A percentile compares a stretch with the other conserved stretches of the same genome.
Conservation (phyloP, 2,888 invertebrate genomes). For the Agriopis aurantiaria region DNA sequence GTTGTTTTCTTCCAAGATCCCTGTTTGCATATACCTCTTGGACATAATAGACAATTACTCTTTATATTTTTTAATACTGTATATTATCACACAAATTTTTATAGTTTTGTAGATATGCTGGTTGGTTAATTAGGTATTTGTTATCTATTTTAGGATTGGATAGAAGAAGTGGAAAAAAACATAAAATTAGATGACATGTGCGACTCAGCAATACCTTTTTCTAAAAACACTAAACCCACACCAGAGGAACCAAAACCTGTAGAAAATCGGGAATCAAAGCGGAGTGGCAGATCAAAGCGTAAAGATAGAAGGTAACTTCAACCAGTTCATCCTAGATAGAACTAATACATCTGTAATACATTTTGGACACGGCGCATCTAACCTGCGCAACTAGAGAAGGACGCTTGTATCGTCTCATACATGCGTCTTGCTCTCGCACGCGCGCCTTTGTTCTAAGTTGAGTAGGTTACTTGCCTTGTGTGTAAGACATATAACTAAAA, state of each 20-base stretch:
- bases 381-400: no score
- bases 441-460: no score
- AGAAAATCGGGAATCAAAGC: constrained; percentile 70
- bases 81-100: no score
- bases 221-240: constrained; percentile 64
- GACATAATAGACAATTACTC: no score
- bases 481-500: no score
- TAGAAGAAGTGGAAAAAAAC: constrained; percentile 82
- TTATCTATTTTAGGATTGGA: constrained; percentile 74
- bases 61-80: no score
- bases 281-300: constrained; percentile 69
- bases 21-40: no score
- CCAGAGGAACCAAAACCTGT: constrained; percentile 67
- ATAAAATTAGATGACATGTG: constrained; percentile 77
- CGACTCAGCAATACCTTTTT: constrained; percentile 73
- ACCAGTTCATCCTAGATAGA: background rate
- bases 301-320: constrained; percentile 73
- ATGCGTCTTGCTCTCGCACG: no score
- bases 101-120: background rate
- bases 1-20: no score
- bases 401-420: no score
- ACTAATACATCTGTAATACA: no score
- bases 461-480: no score
- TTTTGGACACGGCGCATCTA: background rate
- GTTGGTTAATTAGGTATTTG: background rate